These are phyloP conservation scores for Idaea straminata DNA, from an alignment of 2,888 invertebrate genomes.

Conservation along the genomic window DNA sequence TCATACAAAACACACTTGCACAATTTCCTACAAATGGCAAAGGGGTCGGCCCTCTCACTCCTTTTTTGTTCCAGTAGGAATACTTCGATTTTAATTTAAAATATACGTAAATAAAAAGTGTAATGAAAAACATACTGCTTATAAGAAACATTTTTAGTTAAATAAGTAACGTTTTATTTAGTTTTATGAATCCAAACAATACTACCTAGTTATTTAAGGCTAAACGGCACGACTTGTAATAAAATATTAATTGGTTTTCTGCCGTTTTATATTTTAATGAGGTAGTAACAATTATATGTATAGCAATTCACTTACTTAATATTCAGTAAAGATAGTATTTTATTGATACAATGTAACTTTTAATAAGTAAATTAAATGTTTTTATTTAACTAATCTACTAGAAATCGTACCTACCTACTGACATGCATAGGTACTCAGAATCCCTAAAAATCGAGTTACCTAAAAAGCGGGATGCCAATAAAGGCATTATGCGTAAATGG, in stretches of 20 bases:
- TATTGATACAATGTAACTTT: too few species aligned
- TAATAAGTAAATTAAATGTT: too few species aligned
- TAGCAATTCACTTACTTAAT: too few species aligned
- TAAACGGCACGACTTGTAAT: not conserved
- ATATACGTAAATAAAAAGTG: slow-evolving; percentile 8
- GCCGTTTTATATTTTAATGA: too few species aligned
- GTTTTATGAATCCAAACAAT: not conserved
- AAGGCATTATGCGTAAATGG: too few species aligned
- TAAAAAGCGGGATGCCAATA: too few species aligned
- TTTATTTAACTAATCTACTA: too few species aligned
- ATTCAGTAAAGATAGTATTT: too few species aligned
- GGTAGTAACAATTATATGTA: too few species aligned
- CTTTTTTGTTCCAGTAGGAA: slow-evolving; percentile 31
- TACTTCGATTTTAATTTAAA: slow-evolving; percentile 21
- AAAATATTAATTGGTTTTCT: not conserved
- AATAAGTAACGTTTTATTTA: not conserved
- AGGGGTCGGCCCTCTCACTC: slow-evolving; percentile 29
- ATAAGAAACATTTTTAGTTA: not conserved
- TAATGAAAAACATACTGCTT: slow-evolving; percentile 7
- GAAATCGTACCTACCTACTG: too few species aligned
- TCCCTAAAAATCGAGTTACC: too few species aligned
- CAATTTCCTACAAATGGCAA: slow-evolving; percentile 33
- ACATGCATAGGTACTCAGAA: too few species aligned
- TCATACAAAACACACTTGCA: slow-evolving; percentile 23
- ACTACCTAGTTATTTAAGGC: not conserved